Evolutionary conservation across 2,113 vertebrate genomes (phyloP), one percentile per base, ranked within the genome.

Genomic region (Phalacrocorax brasilianus): DNA sequence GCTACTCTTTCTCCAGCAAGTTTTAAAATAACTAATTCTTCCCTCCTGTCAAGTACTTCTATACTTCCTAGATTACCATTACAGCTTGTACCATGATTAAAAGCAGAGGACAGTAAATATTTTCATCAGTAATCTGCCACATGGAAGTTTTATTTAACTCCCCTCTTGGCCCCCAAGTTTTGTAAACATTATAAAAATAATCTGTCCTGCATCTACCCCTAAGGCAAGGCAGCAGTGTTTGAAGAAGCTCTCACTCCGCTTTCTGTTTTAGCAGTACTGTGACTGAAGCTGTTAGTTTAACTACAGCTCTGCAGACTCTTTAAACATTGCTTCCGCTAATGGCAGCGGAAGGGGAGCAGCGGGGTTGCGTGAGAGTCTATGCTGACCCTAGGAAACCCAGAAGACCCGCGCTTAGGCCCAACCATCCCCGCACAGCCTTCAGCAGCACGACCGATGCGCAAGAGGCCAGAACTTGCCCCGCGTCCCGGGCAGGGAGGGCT

Each of bases 361-460:
- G n/a, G 4, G 9, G 5, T 0, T 14, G 52, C 52, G 12, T 26
- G 16, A 17, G 26, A 11, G 7, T 7, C 38, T 8, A 5, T 0
- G 1, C 0, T 7, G 22, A 10, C 12, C 8, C 19, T 3, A 33
- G 50, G 12, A 19, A 45, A 35, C 22, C 6, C 71, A 12, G 18
- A 28, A 5, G 4, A 1, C 7, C 4, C 3, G 12, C 62, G 2
- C 52, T 0, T 44, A 12, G 22, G 14, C 1, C 8, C 6, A 2
- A 5, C 42, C n/a, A 12, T 0, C 11, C 22, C 66, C 3, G 42
- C 65, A 9, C 65, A 9, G 68, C 14, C 40, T 1, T 0, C 42
- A 33, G 73, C 73, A 20, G 30, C 56, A 1, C 11, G 44, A 17
- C 16, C 11, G 45, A 2, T 0, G 40, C 9, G 10, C 28, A 17